Base-by-base conservation (phyloP, 2,797 vertebrate genomes). In the Amphiprion clarkii region DNA sequence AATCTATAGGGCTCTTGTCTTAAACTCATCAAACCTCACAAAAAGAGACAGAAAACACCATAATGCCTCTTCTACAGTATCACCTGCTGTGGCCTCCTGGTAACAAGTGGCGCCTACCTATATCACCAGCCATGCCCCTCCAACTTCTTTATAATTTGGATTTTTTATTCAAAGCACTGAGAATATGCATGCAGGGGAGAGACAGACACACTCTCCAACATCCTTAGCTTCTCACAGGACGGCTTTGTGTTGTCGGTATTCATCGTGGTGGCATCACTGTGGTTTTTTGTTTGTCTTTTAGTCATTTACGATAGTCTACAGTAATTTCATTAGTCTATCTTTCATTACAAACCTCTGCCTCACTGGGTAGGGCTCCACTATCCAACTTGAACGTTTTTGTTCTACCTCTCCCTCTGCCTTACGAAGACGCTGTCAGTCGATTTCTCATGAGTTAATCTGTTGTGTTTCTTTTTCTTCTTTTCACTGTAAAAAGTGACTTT, bases 41-140 rank as follows among this genome's bases (percentile, higher is more conserved):
- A 33, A 81, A 73, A 81, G 84, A 89, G 76, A 89, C 69, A 75
- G 87, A 81, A 75, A 89, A 86, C 89, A 94, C 93, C 92, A 69
- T 71, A 86, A 93, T 94, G 92, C 93, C 93, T 94, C 92, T 89
- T 86, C 79, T 76, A 83, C 82, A 88, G 87, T 82, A 67, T 82
- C 85, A 89, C 91, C 92, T 90, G 90, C 88, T 92, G 92, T 92
- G 90, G 91, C 92, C 90, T 92, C 87, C 84, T 84, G 59, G 57
- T 64, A 64, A 87, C 71, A 71, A 78, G 79, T 78, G 84, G 82
- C 89, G 17, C 76, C 87, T 79, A 83, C 82, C 84, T 82, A 29
- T 51, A 83, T 90, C 87, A 87, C 87, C 90, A 86, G 89, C 85
- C 90, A 71, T 70, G 85, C 71, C 85, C 82, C 85, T 78, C 67